phyloP scores from a whole-genome alignment of 1,140 invertebrate genomes.

The Potamilus streckersoni region DNA sequence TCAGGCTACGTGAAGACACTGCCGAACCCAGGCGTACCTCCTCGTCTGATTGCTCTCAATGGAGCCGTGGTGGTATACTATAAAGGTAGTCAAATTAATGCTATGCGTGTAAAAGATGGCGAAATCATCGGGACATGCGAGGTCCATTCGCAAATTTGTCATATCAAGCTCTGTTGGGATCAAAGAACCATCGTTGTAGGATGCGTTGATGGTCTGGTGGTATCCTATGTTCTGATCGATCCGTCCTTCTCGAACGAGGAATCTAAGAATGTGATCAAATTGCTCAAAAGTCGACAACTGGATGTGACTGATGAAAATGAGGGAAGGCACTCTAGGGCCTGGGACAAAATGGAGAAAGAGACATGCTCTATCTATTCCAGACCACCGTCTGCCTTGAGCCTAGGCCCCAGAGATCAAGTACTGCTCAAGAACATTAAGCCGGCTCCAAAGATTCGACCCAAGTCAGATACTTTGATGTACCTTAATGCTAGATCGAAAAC shows the following conservation, averaged over 20 bases:
- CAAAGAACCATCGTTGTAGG: conserved; percentile 61
- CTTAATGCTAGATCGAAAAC: conserved; percentile 45
- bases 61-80: conserved; percentile 52
- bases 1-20: conserved; percentile 42
- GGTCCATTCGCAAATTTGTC: conserved; percentile 52
- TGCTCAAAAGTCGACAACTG: conserved; percentile 42
- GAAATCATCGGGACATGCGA: conserved; percentile 54
- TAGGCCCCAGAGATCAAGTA: conserved; percentile 45
- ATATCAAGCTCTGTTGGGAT: conserved; percentile 51
- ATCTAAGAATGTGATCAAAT: conserved; percentile 22
- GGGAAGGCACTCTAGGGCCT: conserved; percentile 36
- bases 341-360: conserved; percentile 56
- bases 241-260: conserved; percentile 33
- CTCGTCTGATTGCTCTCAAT: conserved; percentile 42
- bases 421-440: conserved; percentile 52
- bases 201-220: conserved; percentile 57
- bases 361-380: conserved; percentile 40
- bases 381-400: conserved; percentile 50
- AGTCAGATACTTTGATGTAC: conserved; percentile 51
- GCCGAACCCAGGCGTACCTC: conserved; percentile 24
- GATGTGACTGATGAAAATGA: conserved; percentile 3
- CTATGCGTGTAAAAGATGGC: conserved; percentile 46
- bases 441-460: conserved; percentile 41
- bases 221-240: conserved; percentile 61
- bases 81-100: conserved; percentile 41